Evolutionary conservation across 2,797 vertebrate genomes (phyloP), one percentile per base, ranked within the genome.

Genomic region (Danionella dracula): DNA sequence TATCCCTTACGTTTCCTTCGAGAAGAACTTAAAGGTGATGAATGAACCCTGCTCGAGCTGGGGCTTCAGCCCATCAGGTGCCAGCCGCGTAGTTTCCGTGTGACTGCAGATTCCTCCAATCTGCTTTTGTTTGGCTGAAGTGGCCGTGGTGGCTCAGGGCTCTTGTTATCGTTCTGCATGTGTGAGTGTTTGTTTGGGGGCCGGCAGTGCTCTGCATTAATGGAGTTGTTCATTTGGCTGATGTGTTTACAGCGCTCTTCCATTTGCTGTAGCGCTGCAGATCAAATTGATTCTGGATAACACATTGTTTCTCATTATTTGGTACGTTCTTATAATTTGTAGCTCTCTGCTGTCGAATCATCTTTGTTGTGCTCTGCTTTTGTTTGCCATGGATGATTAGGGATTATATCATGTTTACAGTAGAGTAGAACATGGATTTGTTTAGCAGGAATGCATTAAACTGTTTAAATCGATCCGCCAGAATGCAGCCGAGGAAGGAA

Each of bases 41-140:
- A n/a, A n/a, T n/a, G n/a, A n/a, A n/a, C n/a, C n/a, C n/a, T n/a
- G n/a, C n/a, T n/a, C n/a, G 20, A 35, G 54, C 8, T 17, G 19
- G 51, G 46, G 20, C 13, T 2, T 46, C 9, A 13, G 23, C 49
- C 38, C 59, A 55, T 51, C 45, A 32, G 10, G 44, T 53, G 5
- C 15, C 23, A 41, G 66, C 21, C 53, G 61, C 60, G n/a, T 38
- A 5, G 34, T 44, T 55, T 32, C 48, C 12, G 15, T 44, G 55
- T 44, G 20, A 64, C 58, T 55, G 34, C 5, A 41, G 51, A 53
- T 29, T 34, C 34, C 40, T 44, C 44, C 11, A 59, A 48, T 69
- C 70, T 19, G 16, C 45, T 63, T 46, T 66, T 68, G 35, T 68
- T 16, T 60, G 45, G 62, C 59, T 46, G 46, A 69, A 72, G 55